Evolutionary conservation across 1,140 invertebrate species (phyloP).

Genomic region (Drosophila pandora): DNA sequence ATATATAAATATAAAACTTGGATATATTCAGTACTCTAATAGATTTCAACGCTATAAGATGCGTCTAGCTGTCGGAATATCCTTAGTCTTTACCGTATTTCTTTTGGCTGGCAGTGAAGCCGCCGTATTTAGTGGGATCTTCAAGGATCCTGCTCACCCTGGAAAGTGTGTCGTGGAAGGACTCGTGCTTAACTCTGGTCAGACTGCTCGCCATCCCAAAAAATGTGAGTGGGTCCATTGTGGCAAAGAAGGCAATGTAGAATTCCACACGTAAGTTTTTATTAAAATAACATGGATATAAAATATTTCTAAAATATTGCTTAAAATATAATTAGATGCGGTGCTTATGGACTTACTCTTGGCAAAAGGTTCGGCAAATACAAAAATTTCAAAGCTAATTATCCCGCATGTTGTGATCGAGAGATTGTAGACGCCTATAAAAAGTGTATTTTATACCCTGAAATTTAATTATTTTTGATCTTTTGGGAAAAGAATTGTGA

Average conservation of each 20-base stretch:
- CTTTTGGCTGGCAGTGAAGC: not conserved
- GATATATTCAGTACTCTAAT: not conserved
- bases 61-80: conserved; percentile 7
- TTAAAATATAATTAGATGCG: conserved; percentile 19
- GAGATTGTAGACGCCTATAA: conserved; percentile 15
- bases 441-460: not conserved
- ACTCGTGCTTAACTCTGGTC: conserved; percentile 14
- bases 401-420: conserved; percentile 30
- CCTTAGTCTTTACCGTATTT: conserved; percentile 1
- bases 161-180: conserved; percentile 38
- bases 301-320: not conserved
- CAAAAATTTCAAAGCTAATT: conserved; percentile 22
- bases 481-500: too few relatives aligned
- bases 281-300: not conserved
- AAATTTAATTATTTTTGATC: too few relatives aligned
- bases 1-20: too few relatives aligned
- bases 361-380: conserved; percentile 21
- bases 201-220: conserved; percentile 24
- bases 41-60: conserved; percentile 17
- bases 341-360: conserved; percentile 3
- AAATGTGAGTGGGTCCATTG: conserved; percentile 20
- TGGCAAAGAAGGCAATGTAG: not conserved
- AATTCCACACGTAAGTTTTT: conserved; percentile 25
- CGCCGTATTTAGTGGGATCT: conserved; percentile 15
- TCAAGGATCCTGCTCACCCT: conserved; percentile 26